A percentile compares a stretch with the other conserved stretches of the same genome.
phyloP scores from a whole-genome alignment of 35 echinoderm and acorn worm genomes.

The Diadema setosum region DNA sequence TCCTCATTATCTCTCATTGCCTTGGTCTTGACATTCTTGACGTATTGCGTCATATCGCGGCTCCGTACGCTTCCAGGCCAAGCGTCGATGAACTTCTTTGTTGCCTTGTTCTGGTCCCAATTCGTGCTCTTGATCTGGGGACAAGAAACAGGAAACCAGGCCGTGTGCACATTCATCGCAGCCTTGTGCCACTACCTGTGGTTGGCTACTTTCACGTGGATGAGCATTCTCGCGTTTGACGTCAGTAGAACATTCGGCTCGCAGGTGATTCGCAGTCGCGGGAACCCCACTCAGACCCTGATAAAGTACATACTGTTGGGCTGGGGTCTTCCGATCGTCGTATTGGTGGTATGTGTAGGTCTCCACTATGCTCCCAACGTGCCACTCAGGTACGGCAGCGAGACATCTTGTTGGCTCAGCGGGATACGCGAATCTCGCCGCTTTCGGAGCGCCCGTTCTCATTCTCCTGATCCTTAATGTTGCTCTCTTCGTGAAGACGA shows the following conservation, averaged over 20 bases:
- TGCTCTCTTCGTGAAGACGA: not conserved
- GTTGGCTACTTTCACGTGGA: slow-evolving; percentile 53
- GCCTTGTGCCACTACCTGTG: slow-evolving; percentile 46
- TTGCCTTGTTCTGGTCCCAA: slow-evolving; percentile 24
- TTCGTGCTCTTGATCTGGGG: slow-evolving; percentile 11
- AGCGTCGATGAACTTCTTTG: slow-evolving; percentile 46
- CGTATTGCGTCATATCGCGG: slow-evolving; percentile 27
- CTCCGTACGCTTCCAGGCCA: slow-evolving; percentile 33
- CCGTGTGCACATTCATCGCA: slow-evolving; percentile 14
- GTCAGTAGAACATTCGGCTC: slow-evolving; percentile 51
- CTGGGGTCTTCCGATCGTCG: not conserved
- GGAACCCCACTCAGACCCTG: too few species aligned
- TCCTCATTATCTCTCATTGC: slow-evolving; percentile 29
- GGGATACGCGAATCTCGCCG: not conserved
- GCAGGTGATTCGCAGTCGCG: not conserved
- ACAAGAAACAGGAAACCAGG: not conserved
- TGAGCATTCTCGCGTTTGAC: slow-evolving; percentile 56
- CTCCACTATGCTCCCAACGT: not conserved
- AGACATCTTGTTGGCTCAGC: not conserved
- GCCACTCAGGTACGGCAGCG: not conserved
- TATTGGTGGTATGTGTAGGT: not conserved
- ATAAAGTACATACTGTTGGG: not conserved
- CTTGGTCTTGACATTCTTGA: slow-evolving; percentile 41
- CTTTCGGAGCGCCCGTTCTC: slow-evolving; percentile 6
- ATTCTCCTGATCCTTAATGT: not conserved